A percentile compares a stretch with the other conserved stretches of the same genome.
Conservation (phyloP, 35 echinoderm and acorn worm species). For the Ophiothrix spiculata region DNA sequence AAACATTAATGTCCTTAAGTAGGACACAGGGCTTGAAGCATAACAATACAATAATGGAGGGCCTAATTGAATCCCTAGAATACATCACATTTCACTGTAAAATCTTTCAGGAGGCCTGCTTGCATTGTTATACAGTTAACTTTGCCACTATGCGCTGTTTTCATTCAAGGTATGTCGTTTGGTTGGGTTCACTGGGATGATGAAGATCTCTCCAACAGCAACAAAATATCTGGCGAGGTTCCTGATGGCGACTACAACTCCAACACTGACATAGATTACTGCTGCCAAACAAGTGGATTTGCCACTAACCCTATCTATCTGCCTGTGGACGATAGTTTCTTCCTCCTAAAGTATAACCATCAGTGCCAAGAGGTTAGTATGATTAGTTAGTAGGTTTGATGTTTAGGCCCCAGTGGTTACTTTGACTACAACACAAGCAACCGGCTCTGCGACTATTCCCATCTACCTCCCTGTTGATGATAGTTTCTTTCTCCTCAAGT, state of each 20-base stretch:
- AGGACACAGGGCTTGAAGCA: too few relatives aligned
- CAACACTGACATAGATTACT: constrained; percentile 70
- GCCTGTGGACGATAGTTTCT: constrained; percentile 59
- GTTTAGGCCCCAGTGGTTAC: constrained; percentile 47
- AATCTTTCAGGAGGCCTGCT: too few relatives aligned
- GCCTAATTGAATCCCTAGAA: too few relatives aligned
- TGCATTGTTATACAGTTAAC: too few relatives aligned
- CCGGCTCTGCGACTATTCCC: constrained; percentile 25
- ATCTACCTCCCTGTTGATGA: constrained; percentile 64
- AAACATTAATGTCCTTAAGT: too few relatives aligned
- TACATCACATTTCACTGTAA: too few relatives aligned
- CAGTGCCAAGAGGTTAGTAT: constrained; percentile 49
- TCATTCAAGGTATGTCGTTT: constrained; percentile 35
- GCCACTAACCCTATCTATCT: constrained; percentile 42
- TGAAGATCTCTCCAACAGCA: constrained; percentile 43
- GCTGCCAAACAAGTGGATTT: constrained; percentile 52
- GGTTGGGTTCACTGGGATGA: constrained; percentile 74
- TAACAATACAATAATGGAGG: too few relatives aligned
- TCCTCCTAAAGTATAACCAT: constrained; percentile 19
- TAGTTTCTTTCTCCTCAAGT: constrained; percentile 40
- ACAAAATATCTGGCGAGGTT: constrained; percentile 35
- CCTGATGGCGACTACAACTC: constrained; percentile 60
- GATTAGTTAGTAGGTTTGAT: too few relatives aligned
- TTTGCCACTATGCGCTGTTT: too few relatives aligned
- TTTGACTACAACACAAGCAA: constrained; percentile 62